A percentile compares a stretch with the other conserved stretches of the same genome.
These are phyloP conservation scores for Gonioctena quinquepunctata DNA, from an alignment of 1,140 invertebrate genomes.

Conservation along the genomic window DNA sequence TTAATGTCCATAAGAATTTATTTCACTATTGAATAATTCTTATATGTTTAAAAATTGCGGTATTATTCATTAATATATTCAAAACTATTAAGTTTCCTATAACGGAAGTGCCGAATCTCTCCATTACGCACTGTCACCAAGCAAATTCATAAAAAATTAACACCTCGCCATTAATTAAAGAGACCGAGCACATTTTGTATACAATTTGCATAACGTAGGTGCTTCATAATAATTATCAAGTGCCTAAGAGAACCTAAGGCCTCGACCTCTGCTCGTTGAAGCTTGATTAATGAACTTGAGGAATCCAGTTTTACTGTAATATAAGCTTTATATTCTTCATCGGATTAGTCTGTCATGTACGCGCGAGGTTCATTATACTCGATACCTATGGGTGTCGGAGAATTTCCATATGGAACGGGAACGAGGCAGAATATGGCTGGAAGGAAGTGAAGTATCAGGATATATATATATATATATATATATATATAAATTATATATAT, in stretches of 20 bases:
- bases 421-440: too few relatives aligned
- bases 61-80: too few relatives aligned
- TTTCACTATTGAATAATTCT: too few relatives aligned
- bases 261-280: conserved; percentile 34
- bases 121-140: neutral
- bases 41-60: too few relatives aligned
- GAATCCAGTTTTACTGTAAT: conserved; percentile 41
- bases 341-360: conserved; percentile 34
- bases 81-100: too few relatives aligned
- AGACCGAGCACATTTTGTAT: conserved; percentile 6
- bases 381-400: conserved; percentile 3
- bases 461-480: too few relatives aligned
- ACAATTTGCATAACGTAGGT: conserved; percentile 17
- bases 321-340: conserved; percentile 39
- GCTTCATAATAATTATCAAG: conserved; percentile 25
- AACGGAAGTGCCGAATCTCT: neutral
- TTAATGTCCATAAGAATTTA: too few relatives aligned
- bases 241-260: neutral
- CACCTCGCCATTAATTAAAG: neutral
- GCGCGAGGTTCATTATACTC: neutral
- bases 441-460: too few relatives aligned
- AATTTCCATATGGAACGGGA: too few relatives aligned
- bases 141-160: conserved; percentile 14
- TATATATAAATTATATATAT: too few relatives aligned
- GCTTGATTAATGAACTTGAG: conserved; percentile 38